Base-by-base conservation (phyloP, 2,797 vertebrate genomes). In the Sebastolobus alascanus region DNA sequence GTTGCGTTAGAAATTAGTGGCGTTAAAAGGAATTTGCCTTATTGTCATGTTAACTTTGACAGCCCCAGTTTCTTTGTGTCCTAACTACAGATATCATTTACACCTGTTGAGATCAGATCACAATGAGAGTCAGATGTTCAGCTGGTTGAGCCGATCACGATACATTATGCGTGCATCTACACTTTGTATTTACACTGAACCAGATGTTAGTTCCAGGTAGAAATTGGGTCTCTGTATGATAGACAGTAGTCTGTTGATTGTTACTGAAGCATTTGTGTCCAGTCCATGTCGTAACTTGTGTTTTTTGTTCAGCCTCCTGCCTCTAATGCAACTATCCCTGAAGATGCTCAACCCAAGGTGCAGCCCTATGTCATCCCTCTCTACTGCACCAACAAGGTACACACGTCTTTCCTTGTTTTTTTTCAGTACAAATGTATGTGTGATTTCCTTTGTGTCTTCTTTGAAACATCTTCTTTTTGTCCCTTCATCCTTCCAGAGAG, bases 371-470 rank as follows among this genome's bases (percentile, higher is more conserved):
- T 99, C 71, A 95, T 99, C 77, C 99, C 99, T 0, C 76, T 99
- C 46, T 90, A 83, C 93, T 99, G 99, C 79, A 61, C 90, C 73
- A 96, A 95, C 93, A 99, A 97, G 98, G 99, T 99, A 94, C 90
- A 66, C 6, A 0, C n/a, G 6, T 37, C 35, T 37, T 37, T 37
- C 31, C 31, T n/a, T 10, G 50, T 5, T n/a, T 9, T 2, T 10
- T 2, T 20, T 40, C 37, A 22, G 6, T n/a, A 43, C 20, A 68
- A 9, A 8, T 55, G 25, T 59, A 35, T 31, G 20, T 31, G 20
- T 50, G 46, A 50, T 50, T 50, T 50, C 46, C 46, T 50, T 18
- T 0, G 46, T 4, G 1, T 50, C 46, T 16, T 50, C 46, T 50
- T 46, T 18, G 18, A 18, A 46, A 46, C 43, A 18, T 46, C 43